Conservation (phyloP, 2,888 invertebrate species). For the Coelopa pilipes region DNA sequence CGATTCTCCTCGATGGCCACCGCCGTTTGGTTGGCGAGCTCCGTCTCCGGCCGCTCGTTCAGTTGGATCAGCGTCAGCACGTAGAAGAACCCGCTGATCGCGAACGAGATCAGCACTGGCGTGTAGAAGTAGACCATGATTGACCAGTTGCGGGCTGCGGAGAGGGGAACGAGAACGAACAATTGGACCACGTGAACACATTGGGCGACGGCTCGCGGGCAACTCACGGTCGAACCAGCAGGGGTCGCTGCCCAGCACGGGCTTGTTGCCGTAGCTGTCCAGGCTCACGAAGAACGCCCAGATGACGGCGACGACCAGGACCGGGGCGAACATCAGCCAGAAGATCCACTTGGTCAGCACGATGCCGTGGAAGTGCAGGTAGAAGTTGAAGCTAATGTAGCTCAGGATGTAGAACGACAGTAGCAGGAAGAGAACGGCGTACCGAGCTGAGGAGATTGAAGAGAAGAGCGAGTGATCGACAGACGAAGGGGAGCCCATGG, state of each 20-base stretch:
- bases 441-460: constrained; percentile 50
- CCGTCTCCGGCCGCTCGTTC: constrained; percentile 49
- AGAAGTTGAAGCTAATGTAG: constrained; percentile 58
- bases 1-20: constrained; percentile 55
- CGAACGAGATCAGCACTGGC: constrained; percentile 58
- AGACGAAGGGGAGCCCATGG: background rate
- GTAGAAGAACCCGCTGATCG: constrained; percentile 54
- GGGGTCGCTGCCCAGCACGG: constrained; percentile 69
- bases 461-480: background rate
- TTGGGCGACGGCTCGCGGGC: no score
- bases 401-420: constrained; percentile 58
- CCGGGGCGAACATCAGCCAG: constrained; percentile 58
- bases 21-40: constrained; percentile 32
- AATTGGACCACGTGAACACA: background rate
- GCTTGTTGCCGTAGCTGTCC: constrained; percentile 58
- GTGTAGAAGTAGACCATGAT: constrained; percentile 62
- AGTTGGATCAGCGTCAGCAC: constrained; percentile 54
- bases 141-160: constrained; percentile 58
- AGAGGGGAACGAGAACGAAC: constrained; percentile 5
- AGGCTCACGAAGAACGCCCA: constrained; percentile 57
- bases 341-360: constrained; percentile 58
- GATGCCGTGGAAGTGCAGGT: constrained; percentile 57
- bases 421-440: constrained; percentile 53
- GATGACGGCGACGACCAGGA: constrained; percentile 53
- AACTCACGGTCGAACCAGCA: constrained; percentile 73